Conservation (phyloP, 1,140 invertebrate species). For the Rhyzopertha dominica region DNA sequence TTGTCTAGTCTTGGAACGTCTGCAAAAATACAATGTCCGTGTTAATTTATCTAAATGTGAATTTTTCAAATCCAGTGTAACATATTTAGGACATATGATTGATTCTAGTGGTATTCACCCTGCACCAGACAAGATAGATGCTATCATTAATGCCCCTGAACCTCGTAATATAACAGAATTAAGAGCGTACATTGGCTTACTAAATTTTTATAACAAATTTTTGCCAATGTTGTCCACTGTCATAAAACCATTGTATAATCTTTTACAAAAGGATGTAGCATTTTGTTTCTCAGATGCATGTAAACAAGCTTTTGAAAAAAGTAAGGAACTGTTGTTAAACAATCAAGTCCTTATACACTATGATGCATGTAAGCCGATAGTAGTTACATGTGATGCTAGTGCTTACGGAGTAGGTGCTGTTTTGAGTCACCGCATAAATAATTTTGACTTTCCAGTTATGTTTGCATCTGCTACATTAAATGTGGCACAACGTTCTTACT, state of each 20-base stretch:
- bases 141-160: constrained; percentile 30
- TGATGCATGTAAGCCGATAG: constrained; percentile 28
- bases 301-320: constrained; percentile 35
- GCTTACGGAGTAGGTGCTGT: constrained; percentile 42
- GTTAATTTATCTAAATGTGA: constrained; percentile 33
- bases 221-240: constrained; percentile 40
- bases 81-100: constrained; percentile 44
- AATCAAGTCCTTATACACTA: constrained; percentile 33
- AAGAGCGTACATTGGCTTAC: constrained; percentile 42
- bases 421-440: constrained; percentile 31
- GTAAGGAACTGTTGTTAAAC: constrained; percentile 32
- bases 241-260: constrained; percentile 40
- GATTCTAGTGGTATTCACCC: constrained; percentile 36
- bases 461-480: constrained; percentile 34
- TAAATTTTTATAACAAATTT: constrained; percentile 44
- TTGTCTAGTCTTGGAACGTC: constrained; percentile 12
- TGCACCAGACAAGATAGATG: constrained; percentile 40
- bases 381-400: constrained; percentile 38
- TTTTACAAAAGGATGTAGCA: constrained; percentile 36
- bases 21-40: constrained; percentile 25
- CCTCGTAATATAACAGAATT: constrained; percentile 40
- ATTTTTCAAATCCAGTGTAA: constrained; percentile 29
- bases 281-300: constrained; percentile 38
- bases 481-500: constrained; percentile 21
- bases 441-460: constrained; percentile 34